Evolutionary conservation across 2,797 vertebrate genomes (phyloP).

Genomic region (Sciurus vulgaris): DNA sequence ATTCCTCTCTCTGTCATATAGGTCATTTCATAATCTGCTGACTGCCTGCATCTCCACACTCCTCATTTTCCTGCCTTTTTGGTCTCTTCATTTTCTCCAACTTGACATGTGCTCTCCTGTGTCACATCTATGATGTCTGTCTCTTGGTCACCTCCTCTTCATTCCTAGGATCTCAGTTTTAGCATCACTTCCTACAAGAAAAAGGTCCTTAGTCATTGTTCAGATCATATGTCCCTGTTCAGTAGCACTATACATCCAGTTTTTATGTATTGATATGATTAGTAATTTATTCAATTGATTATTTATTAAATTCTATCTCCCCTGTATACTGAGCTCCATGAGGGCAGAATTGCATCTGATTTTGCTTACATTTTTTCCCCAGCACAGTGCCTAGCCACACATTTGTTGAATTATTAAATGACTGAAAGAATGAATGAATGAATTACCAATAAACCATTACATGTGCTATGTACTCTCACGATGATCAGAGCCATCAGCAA

Average conservation of each 20-base stretch:
- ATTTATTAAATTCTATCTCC: neutral
- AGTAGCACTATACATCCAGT: neutral
- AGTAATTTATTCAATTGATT: neutral
- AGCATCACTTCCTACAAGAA: neutral
- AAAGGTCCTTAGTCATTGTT: neutral
- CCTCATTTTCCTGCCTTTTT: neutral
- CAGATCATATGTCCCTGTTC: neutral
- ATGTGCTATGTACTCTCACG: neutral
- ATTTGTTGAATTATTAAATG: neutral
- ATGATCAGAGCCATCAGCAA: neutral
- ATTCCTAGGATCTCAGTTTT: neutral
- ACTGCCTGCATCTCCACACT: neutral
- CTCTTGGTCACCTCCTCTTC: neutral
- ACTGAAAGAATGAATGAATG: neutral
- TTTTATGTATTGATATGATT: neutral
- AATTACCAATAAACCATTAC: neutral
- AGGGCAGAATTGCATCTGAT: neutral
- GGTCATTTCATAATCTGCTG: neutral
- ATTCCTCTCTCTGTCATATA: neutral
- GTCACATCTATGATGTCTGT: neutral
- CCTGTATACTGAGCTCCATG: neutral
- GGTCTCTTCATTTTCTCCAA: neutral
- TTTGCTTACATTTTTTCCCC: constrained; percentile 13
- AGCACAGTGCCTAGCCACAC: neutral
- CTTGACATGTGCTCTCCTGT: neutral